Evolutionary conservation across 2,797 vertebrate species (phyloP), one percentile per base, ranked within the genome.

Genomic region (Rallus crepitans): DNA sequence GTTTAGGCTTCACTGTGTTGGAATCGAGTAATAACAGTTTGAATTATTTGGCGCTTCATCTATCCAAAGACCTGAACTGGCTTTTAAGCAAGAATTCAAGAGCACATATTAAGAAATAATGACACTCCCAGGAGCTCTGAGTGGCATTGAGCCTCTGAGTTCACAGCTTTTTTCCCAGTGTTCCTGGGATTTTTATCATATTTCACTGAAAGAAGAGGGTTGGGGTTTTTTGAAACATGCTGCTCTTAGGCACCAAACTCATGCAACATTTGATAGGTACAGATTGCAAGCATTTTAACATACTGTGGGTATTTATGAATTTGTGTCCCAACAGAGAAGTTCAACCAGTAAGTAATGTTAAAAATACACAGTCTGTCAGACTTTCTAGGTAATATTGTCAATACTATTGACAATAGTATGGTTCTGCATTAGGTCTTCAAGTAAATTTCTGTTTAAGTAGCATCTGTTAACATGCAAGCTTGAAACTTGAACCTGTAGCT

Each of bases 31-130:
- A 73, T 59, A 90, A n/a, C 3, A 52, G 7, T 31, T n/a, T 79
- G 64, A 53, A 53, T 60, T 84, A 27, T 90, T 70, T 73, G 45
- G 31, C 68, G 31, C 39, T 79, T 93, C 48, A 11, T 61, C 35
- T 82, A n/a, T 53, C 48, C 48, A 64, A 80, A 45, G 70, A 47
- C 40, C 68, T 92, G 40, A 94, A 77, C 27, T 65, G 37, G 21
- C 47, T 95, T 94, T 85, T 87, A 90, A 71, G 50, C 19, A 88
- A 57, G 66, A 90, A 87, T 65, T 91, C 72, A 82, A 76, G 70
- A 76, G 33, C 14, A 30, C 20, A 7, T 66, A 21, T 57, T 40
- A 79, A 66, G 80, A 78, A 72, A 18, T 40, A 76, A 55, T 30
- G 31, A 39, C 20, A 30, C 45, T 90, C 45, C 9, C 1, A 9